Base-by-base conservation (phyloP, 2,888 invertebrate species). In the Marronus borbonicus region DNA sequence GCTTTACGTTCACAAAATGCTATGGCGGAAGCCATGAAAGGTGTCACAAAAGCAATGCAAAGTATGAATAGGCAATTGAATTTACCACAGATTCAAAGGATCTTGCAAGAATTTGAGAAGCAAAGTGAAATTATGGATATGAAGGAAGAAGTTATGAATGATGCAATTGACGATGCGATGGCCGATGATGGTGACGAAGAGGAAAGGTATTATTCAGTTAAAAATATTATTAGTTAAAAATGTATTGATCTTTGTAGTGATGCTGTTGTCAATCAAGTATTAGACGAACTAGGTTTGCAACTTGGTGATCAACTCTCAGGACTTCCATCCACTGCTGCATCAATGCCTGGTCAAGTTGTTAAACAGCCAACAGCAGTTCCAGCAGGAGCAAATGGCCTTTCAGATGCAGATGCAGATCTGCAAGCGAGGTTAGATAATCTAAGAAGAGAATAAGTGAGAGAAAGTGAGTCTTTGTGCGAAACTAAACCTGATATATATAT, bases 41-140 rank as follows among this genome's bases (percentile, higher is more conserved):
- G 99, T 31, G 99, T 99, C 58, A 99, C 99, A 1, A 94, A 94
- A 87, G 99, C 99, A 80, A 99, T 99, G 99, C 95, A 95, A 87
- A 96, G 94, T 87, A 99, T 99, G 99, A 99, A 99, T 89, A 92
- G 95, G 36, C 96, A 97, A 88, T 90, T 99, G 86, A 99, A 99
- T 90, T 92, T 99, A 89, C 99, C 99, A 10, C 98, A 99, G 91
- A 99, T 99, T 86, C 99, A 99, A 89, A 96, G 96, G 87, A 99
- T 99, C 83, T 91, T 96, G 83, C 94, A 96, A 90, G 98, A 99
- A 87, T 99, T 99, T 89, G 99, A 99, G 89, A 99, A 98, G 87
- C 99, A 99, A 88, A 97, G 98, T 0, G 99, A 99, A 90, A 98
- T 99, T 76, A 99, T 99, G 99, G 99, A 99, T 87, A 99, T 99